phyloP scores from a whole-genome alignment of 2,113 vertebrate genomes.

The Balaenoptera acutorostrata region DNA sequence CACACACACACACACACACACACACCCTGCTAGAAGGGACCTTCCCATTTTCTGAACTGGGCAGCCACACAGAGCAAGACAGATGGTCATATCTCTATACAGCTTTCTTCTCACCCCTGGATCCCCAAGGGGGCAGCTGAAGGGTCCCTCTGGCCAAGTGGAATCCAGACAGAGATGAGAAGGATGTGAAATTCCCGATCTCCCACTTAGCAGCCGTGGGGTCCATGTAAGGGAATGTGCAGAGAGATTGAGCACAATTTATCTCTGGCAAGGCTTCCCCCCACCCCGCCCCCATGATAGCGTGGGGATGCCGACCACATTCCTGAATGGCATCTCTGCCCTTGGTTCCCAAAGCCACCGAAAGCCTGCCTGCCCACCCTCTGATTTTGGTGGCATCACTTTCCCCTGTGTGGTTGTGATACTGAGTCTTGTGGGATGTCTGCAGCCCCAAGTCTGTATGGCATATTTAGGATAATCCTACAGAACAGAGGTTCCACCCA shows the following conservation, averaged over 20 bases:
- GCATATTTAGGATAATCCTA: neutral
- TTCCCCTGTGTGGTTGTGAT: neutral
- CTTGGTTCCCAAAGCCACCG: neutral
- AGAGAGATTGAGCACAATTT: neutral
- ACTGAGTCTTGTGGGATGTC: neutral
- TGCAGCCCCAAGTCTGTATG: neutral
- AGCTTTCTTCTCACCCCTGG: neutral
- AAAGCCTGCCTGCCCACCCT: neutral
- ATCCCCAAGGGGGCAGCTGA: neutral
- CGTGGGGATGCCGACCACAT: fast-evolving
- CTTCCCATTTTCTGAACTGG: neutral
- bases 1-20: no score
- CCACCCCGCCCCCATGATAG: neutral
- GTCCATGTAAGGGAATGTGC: neutral
- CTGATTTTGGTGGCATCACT: neutral
- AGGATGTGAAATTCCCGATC: neutral
- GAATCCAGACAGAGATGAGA: neutral
- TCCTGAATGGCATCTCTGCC: neutral
- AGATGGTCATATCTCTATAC: neutral
- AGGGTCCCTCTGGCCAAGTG: neutral
- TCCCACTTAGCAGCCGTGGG: neutral
- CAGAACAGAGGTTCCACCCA: neutral
- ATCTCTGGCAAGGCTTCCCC: neutral
- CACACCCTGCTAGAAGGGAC: neutral
- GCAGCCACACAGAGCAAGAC: neutral